Evolutionary conservation across 2,888 invertebrate genomes (phyloP), one percentile per base, ranked within the genome.

Genomic region (Perithous albicinctus): DNA sequence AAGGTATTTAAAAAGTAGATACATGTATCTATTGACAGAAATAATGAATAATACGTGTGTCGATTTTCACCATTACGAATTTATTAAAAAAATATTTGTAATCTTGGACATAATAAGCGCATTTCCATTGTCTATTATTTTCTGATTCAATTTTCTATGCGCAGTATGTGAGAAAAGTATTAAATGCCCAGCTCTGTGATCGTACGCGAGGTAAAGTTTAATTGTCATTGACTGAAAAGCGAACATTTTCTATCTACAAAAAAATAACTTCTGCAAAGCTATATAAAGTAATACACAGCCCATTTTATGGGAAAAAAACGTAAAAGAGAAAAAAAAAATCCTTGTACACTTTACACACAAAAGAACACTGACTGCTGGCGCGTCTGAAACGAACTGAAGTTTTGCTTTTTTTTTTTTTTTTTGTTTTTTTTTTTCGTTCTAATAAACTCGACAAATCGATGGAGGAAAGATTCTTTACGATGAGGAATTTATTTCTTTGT

Each of bases 401-500:
- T 38, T n/a, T n/a, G n/a, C n/a, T n/a, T n/a, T n/a, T n/a, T n/a
- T n/a, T n/a, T n/a, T n/a, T n/a, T n/a, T n/a, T n/a, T n/a, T n/a
- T n/a, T n/a, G n/a, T n/a, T n/a, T n/a, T 38, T 46, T 12, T 61
- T 20, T 61, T 38, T 61, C 3, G 10, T 38, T 38, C 20, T 20
- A 6, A 38, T n/a, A n/a, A 43, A 12, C 43, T 12, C 32, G 26
- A 77, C 61, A 78, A 84, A 59, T 43, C 59, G 61, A 73, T 32
- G 73, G 63, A 77, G 48, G 20, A 75, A 26, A 32, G 29, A 64
- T 82, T 73, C 69, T 70, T 70, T 48, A 35, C 46, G 54, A 41
- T 46, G 66, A 78, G 70, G 66, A 59, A 66, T 64, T 88, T 82
- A 84, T 87, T 88, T 86, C 86, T 89, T 86, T 89, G 88, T 89